Conservation (phyloP, 2,888 invertebrate genomes). For the Leptinotarsa tumamoca region DNA sequence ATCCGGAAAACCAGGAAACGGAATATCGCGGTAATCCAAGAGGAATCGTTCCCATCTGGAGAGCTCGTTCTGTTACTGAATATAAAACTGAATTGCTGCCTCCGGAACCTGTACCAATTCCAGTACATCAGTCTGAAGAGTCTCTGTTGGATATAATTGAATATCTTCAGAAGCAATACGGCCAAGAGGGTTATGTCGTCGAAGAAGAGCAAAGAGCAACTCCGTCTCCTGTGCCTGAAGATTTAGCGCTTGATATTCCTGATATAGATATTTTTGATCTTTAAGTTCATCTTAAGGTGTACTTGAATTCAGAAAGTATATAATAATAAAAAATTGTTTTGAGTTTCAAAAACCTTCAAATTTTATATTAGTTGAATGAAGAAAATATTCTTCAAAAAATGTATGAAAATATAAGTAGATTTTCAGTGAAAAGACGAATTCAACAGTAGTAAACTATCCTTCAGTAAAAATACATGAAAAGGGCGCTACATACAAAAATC, state of each 20-base stretch:
- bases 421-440: no score
- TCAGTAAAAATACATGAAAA: no score
- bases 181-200: conserved; percentile 62
- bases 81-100: conserved; percentile 79
- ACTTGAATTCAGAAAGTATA: not conserved
- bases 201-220: conserved; percentile 62
- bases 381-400: no score
- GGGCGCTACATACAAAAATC: no score
- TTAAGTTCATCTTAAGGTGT: not conserved
- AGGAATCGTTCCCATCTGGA: conserved; percentile 73
- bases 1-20: conserved; percentile 64
- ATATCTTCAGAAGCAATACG: conserved; percentile 68
- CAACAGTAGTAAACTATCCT: no score
- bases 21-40: conserved; percentile 59
- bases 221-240: conserved; percentile 54
- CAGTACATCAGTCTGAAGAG: conserved; percentile 74
- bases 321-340: no score
- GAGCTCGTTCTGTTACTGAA: conserved; percentile 73
- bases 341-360: no score
- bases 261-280: conserved; percentile 50
- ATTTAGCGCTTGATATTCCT: conserved; percentile 50
- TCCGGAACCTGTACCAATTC: conserved; percentile 76
- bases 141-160: conserved; percentile 68
- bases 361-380: no score
- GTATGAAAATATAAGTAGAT: no score